phyloP scores from a whole-genome alignment of 2,113 vertebrate species.

The Pelobates fuscus region DNA sequence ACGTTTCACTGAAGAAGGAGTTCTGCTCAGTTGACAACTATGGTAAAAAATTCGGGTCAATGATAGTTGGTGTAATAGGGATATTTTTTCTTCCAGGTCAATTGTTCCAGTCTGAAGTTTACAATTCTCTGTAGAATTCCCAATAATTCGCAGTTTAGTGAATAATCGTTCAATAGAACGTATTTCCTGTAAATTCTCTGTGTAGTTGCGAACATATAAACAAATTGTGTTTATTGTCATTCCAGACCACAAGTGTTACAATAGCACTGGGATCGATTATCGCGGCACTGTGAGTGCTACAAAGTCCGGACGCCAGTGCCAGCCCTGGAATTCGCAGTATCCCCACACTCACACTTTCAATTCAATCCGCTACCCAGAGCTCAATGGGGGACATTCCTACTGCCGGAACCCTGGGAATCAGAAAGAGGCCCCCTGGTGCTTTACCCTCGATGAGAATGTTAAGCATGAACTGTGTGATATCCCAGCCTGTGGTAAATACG shows the following conservation, averaged over 20 bases:
- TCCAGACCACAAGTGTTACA: constrained; percentile 95
- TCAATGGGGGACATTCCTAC: constrained; percentile 96
- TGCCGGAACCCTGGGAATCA: constrained; percentile 95
- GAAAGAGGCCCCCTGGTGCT: constrained; percentile 95
- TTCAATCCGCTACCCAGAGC: constrained; percentile 83
- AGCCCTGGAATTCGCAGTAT: constrained; percentile 98
- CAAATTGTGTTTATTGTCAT: background rate
- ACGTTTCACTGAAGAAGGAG: too few relatives aligned
- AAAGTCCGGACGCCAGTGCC: constrained; percentile 91
- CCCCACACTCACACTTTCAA: constrained; percentile 93
- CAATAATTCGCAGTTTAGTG: too few relatives aligned
- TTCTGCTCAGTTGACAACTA: too few relatives aligned
- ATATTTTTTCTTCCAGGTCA: too few relatives aligned
- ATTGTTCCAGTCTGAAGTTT: too few relatives aligned
- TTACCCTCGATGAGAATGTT: constrained; percentile 92
- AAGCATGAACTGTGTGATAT: constrained; percentile 93
- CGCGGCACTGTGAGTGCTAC: constrained; percentile 91
- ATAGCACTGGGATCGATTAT: constrained; percentile 88
- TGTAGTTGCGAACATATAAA: too few relatives aligned
- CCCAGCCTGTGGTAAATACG: constrained; percentile 82
- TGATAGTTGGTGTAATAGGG: too few relatives aligned
- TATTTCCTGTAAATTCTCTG: too few relatives aligned
- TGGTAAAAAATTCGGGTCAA: too few relatives aligned
- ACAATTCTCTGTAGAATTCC: too few relatives aligned
- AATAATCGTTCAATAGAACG: too few relatives aligned